A percentile compares a stretch with the other conserved stretches of the same genome.
These are phyloP conservation scores for Lamprologus tigripictilis DNA, from an alignment of 2,113 vertebrate species.

Conservation along the genomic window DNA sequence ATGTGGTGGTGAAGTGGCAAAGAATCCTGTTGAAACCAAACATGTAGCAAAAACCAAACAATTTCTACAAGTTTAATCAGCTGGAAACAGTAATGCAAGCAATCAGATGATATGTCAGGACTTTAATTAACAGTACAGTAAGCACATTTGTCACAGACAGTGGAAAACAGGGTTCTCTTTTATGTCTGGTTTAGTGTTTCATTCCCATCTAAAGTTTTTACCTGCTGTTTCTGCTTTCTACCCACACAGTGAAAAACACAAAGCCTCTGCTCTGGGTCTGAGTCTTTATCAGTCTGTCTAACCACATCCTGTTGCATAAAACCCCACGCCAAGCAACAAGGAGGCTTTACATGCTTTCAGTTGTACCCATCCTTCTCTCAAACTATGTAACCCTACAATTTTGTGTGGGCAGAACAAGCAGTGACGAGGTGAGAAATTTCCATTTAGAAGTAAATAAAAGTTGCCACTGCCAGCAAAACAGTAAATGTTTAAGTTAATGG, in stretches of 20 bases:
- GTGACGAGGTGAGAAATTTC: slow-evolving; percentile 26
- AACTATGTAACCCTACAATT: not conserved
- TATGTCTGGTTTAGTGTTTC: not conserved
- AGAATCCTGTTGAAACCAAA: not conserved
- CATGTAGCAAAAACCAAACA: not conserved
- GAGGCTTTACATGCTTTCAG: slow-evolving; percentile 17
- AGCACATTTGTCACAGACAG: not conserved
- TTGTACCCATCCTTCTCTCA: slow-evolving; percentile 21
- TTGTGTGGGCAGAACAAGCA: slow-evolving; percentile 16
- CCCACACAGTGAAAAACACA: slow-evolving; percentile 37
- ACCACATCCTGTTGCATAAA: slow-evolving; percentile 73
- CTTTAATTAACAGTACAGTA: not conserved
- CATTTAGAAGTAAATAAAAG: slow-evolving; percentile 30
- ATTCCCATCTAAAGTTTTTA: slow-evolving; percentile 21
- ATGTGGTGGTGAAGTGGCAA: not conserved
- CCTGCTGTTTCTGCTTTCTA: slow-evolving; percentile 29
- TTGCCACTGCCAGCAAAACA: not conserved
- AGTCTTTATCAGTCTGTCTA: slow-evolving; percentile 53
- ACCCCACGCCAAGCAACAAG: slow-evolving; percentile 41
- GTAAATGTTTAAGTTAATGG: not conserved
- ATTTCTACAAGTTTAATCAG: not conserved
- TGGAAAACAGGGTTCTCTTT: slow-evolving; percentile 7
- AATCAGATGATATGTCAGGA: not conserved
- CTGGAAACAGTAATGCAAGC: not conserved
- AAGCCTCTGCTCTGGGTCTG: slow-evolving; percentile 45